A percentile compares a stretch with the other conserved stretches of the same genome.
Evolutionary conservation across 2,113 vertebrate species (phyloP).

Genomic region (Xenopus borealis): DNA sequence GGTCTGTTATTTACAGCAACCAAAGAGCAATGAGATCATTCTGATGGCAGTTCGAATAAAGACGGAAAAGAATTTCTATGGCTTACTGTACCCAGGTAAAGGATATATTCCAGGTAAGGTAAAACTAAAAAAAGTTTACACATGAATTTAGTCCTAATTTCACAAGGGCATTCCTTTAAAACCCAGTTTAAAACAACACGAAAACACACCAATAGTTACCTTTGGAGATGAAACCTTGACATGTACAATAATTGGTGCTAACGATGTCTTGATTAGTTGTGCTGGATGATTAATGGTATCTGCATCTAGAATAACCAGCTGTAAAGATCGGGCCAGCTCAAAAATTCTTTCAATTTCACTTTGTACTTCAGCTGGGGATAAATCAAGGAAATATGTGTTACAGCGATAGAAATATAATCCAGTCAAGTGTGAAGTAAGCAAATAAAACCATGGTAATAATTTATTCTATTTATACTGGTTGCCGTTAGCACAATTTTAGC

Average conservation of each 20-base stretch:
- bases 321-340: slow-evolving; percentile 91
- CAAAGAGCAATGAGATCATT: no score
- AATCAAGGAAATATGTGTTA: slow-evolving; percentile 33
- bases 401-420: slow-evolving; percentile 1
- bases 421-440: not conserved
- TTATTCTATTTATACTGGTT: not conserved
- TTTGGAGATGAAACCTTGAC: slow-evolving; percentile 98
- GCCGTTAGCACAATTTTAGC: no score
- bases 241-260: slow-evolving; percentile 95
- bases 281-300: slow-evolving; percentile 97
- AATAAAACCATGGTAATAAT: not conserved
- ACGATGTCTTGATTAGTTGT: slow-evolving; percentile 94
- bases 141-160: no score
- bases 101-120: no score
- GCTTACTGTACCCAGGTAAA: no score
- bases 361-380: slow-evolving; percentile 86
- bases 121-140: no score
- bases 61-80: no score
- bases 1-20: no score
- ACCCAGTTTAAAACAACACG: no score
- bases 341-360: slow-evolving; percentile 98
- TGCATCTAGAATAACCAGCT: slow-evolving; percentile 93
- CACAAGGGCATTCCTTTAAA: no score
- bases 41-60: no score
- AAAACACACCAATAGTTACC: slow-evolving; percentile 64